phyloP scores from a whole-genome alignment of 2,113 vertebrate species.

The Antechinus stuartii region DNA sequence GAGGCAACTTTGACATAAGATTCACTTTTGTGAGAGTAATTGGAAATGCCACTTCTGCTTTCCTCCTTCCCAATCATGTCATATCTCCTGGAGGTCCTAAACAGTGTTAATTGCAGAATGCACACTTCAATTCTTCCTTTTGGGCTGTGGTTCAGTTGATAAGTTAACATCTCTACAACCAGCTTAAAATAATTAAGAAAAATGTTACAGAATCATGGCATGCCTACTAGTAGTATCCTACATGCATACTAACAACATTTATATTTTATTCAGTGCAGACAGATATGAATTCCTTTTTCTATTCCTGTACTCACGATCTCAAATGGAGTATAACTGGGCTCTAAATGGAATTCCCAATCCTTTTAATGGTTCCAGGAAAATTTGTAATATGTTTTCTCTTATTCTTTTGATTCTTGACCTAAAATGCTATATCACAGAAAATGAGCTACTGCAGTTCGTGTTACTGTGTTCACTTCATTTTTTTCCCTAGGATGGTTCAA shows the following conservation, averaged over 20 bases:
- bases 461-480: background rate
- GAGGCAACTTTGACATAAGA: background rate
- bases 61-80: background rate
- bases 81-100: background rate
- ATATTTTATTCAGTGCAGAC: conserved; percentile 11
- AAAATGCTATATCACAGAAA: background rate
- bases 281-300: background rate
- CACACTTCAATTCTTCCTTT: background rate
- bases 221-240: too few species aligned
- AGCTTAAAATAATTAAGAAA: conserved; percentile 17
- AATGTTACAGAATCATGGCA: conserved; percentile 2
- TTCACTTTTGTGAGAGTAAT: background rate
- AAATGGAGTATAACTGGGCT: conserved; percentile 5
- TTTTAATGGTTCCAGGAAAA: conserved; percentile 23
- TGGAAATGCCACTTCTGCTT: background rate
- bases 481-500: accelerated
- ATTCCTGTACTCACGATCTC: background rate
- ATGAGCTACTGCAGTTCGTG: background rate
- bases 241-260: background rate
- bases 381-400: background rate
- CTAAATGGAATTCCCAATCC: background rate
- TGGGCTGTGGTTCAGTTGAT: background rate
- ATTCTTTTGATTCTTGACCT: background rate
- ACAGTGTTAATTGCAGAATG: background rate
- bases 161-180: background rate